Evolutionary conservation across 2,888 invertebrate genomes (phyloP), one percentile per base, ranked within the genome.

Genomic region (Ectemnius cavifrons): DNA sequence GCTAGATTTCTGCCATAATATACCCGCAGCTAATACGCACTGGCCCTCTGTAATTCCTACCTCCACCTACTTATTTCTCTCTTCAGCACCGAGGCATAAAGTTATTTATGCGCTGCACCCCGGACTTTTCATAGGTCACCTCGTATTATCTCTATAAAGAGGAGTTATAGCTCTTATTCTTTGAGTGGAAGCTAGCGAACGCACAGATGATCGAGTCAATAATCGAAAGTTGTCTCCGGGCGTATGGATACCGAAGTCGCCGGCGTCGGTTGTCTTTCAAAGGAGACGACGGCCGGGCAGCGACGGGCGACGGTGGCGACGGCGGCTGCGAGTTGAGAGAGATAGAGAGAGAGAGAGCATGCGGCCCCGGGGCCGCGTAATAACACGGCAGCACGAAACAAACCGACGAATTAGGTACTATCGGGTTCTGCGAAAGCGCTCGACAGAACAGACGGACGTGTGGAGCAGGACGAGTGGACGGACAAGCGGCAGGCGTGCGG

Each of bases 381-480:
- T 88, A 87, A 89, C 82, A 87, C 86, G 84, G 87, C 86, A 83
- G 84, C 86, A 86, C 89, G 88, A 89, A 86, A 86, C 86, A 87
- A 88, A 88, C 85, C 85, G 84, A 87, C 82, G 86, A 87, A 89
- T 88, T 87, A 89, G 86, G 83, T 83, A 82, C 82, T 82, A 86
- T 87, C 85, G 81, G 81, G 84, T 88, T 89, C 87, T 86, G 85
- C 88, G 89, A 89, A 89, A 84, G 83, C 81, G 83, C 81, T 84
- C 85, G 85, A 88, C 86, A 85, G 85, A 86, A 88, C 86, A 85
- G 85, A 86, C 86, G 81, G 85, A 83, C 82, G 81, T 77, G 37
- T 37, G 37, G 37, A 79, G 64, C 76, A 52, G 80, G 62, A 84
- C 71, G 81, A 72, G 81, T 67, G 78, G 80, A 82, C 68, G 76